Conservation (phyloP, 2,113 vertebrate species). For the Suricata suricatta region DNA sequence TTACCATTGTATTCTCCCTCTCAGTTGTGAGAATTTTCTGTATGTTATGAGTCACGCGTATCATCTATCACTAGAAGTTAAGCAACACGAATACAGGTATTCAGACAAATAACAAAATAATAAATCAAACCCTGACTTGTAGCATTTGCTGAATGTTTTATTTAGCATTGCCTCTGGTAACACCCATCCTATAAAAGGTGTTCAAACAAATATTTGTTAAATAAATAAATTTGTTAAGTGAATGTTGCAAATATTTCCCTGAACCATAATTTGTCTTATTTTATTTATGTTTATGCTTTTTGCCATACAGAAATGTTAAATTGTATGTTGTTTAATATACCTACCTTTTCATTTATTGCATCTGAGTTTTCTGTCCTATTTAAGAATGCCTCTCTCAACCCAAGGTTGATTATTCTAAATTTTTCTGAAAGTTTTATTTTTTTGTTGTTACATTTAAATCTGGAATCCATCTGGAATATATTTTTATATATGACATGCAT, state of each 20-base stretch:
- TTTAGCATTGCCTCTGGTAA: neutral
- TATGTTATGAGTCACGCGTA: neutral
- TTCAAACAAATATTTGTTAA: slow-evolving; percentile 55
- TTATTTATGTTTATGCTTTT: slow-evolving; percentile 55
- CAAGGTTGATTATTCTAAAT: slow-evolving; percentile 57
- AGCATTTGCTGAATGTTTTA: neutral
- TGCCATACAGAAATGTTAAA: slow-evolving; percentile 34
- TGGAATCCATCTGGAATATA: slow-evolving; percentile 72
- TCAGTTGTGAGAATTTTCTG: slow-evolving; percentile 9
- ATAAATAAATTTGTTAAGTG: neutral
- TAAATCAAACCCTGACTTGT: neutral
- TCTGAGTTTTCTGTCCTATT: slow-evolving; percentile 50
- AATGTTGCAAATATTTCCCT: slow-evolving; percentile 45
- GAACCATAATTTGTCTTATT: slow-evolving; percentile 22
- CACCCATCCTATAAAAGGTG: neutral
- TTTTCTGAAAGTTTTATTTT: slow-evolving; percentile 63
- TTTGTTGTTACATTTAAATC: slow-evolving; percentile 64
- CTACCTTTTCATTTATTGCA: slow-evolving; percentile 54
- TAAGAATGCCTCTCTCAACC: slow-evolving; percentile 51
- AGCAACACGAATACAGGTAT: neutral
- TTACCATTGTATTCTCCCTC: neutral
- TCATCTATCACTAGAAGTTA: neutral
- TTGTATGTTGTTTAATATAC: slow-evolving; percentile 53
- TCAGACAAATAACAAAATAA: slow-evolving; percentile 32
- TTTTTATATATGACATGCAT: slow-evolving; percentile 66